Evolutionary conservation across 1,140 invertebrate genomes (phyloP), one percentile per base, ranked within the genome.

Genomic region (Macrobrachium rosenbergii): DNA sequence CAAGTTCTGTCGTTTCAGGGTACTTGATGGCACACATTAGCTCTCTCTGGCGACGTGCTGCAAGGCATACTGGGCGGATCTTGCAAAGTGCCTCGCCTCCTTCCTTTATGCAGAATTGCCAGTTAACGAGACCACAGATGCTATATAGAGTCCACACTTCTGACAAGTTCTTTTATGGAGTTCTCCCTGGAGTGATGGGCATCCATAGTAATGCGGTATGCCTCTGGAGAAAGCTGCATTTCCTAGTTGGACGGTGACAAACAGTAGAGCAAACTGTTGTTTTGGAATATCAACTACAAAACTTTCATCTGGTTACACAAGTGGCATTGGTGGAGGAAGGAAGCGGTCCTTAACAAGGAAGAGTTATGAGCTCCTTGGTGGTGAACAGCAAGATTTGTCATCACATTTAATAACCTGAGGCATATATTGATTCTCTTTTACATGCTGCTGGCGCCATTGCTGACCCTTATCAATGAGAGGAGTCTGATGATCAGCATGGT

Each of bases 161-260:
- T 73, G 69, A 73, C 69, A 73, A 73, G 23, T 73, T 73, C 16
- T 73, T 73, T n/a, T 73, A 73, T 73, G 69, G 16, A 73, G 69
- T 73, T 73, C 69, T 16, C 23, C 69, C 23, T 28, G 23, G 69
- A 73, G 69, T 73, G 69, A n/a, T n/a, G n/a, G n/a, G n/a, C n/a
- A n/a, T n/a, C n/a, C n/a, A n/a, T n/a, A n/a, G n/a, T n/a, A n/a
- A 73, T 23, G 23, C 69, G 69, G 69, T 73, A 73, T 73, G 69
- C 69, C 69, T 73, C 23, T 73, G 69, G 69, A 23, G 69, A 73
- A 37, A 37, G 28, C 1, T 37, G 28, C 28, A 37, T 37, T 37
- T 37, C 28, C 28, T 3, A 37, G 28, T 37, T 37, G 28, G 28
- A 37, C 3, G 28, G 28, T 37, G 28, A 37, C 28, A 37, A 73